Evolutionary conservation across 2,888 invertebrate species (phyloP).

Genomic region (Cerastis rubricosa): DNA sequence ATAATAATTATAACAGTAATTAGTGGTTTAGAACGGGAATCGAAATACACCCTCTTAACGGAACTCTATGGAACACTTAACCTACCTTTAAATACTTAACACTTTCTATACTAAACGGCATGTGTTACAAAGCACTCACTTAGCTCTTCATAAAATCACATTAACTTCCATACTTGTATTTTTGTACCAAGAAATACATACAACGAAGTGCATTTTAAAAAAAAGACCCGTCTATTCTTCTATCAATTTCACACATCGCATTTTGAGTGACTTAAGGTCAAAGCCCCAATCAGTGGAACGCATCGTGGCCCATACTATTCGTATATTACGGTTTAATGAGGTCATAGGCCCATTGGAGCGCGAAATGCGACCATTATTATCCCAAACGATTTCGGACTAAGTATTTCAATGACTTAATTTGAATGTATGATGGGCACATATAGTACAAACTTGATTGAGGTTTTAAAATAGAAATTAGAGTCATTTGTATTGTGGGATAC

Average conservation of each 20-base stretch:
- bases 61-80: neutral
- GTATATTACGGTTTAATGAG: constrained; percentile 73
- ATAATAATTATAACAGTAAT: neutral
- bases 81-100: neutral
- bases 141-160: neutral
- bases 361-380: constrained; percentile 75
- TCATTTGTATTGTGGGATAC: constrained; percentile 34
- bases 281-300: constrained; percentile 70
- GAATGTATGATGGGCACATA: constrained; percentile 64
- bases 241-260: constrained; percentile 40
- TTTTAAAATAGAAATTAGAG: constrained; percentile 64
- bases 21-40: neutral
- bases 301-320: constrained; percentile 69
- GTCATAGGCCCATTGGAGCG: constrained; percentile 76
- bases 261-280: constrained; percentile 63
- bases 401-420: constrained; percentile 79
- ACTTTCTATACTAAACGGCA: neutral
- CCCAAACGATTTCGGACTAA: constrained; percentile 66
- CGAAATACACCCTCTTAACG: neutral
- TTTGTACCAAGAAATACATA: neutral
- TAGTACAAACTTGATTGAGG: constrained; percentile 52
- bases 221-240: constrained; percentile 1
- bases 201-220: constrained; percentile 8
- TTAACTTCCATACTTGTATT: too few relatives aligned
- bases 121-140: neutral